These are phyloP conservation scores for Aplysina aerophoba DNA, from an alignment of 37 sponge, comb jelly and placozoan genomes.

Conservation along the genomic window DNA sequence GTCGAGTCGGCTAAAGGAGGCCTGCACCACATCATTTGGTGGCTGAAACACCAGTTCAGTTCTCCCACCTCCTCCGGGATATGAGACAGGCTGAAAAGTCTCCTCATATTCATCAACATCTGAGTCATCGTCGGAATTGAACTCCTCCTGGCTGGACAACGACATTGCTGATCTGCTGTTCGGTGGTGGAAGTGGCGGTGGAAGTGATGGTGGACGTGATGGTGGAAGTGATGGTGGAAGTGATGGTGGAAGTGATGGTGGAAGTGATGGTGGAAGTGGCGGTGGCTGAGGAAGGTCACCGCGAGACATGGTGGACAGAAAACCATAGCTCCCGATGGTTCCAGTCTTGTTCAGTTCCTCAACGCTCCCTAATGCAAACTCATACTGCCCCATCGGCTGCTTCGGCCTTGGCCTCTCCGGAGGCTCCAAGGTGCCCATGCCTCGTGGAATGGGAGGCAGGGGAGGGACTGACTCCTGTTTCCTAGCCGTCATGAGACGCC, in stretches of 20 bases:
- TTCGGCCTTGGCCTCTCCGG: background rate
- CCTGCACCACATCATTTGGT: background rate
- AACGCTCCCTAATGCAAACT: background rate
- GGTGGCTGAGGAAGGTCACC: background rate
- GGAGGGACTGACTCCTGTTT: background rate
- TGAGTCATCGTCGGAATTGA: too few species aligned
- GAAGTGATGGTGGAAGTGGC: background rate
- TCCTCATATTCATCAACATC: too few species aligned
- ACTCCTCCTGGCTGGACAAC: background rate
- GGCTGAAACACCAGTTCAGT: background rate
- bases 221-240: background rate
- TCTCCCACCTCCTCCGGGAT: background rate
- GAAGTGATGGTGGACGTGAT: background rate
- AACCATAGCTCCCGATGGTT: background rate
- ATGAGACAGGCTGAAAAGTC: background rate
- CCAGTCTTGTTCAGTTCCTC: background rate
- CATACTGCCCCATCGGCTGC: background rate
- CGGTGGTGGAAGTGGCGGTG: background rate
- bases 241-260: background rate
- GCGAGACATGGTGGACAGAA: background rate
- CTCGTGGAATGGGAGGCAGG: slow-evolving; percentile 9
- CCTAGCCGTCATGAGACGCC: background rate
- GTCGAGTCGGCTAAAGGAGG: background rate
- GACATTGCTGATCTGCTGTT: background rate
- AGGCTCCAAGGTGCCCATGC: background rate